phyloP scores from a whole-genome alignment of 2,888 invertebrate genomes.

The Andrena bicolor region DNA sequence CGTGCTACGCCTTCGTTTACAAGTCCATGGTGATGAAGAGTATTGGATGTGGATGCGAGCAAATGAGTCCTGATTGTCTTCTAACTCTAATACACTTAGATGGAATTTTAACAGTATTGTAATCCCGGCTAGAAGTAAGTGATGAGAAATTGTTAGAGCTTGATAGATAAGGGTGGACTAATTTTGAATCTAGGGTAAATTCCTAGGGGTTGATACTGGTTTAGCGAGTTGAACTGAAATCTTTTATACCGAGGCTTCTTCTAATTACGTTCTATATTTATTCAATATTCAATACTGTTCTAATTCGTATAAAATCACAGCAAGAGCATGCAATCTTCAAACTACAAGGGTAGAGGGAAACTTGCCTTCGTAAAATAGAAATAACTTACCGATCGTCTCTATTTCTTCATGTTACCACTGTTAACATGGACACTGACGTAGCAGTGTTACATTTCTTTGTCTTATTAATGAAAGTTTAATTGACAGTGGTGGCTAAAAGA shows the following conservation, averaged over 20 bases:
- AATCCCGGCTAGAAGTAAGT: too few relatives aligned
- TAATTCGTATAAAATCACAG: slow-evolving; percentile 4
- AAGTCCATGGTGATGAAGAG: too few relatives aligned
- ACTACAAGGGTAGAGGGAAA: slow-evolving; percentile 3
- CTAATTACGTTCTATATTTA: not conserved
- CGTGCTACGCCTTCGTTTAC: too few relatives aligned
- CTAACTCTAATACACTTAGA: too few relatives aligned
- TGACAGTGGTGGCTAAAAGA: not conserved
- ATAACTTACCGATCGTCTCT: slow-evolving; percentile 40
- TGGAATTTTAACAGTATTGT: too few relatives aligned
- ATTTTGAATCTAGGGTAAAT: too few relatives aligned
- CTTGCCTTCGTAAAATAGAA: slow-evolving; percentile 18
- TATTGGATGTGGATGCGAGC: too few relatives aligned
- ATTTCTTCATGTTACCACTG: slow-evolving; percentile 24
- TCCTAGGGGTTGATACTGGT: too few relatives aligned
- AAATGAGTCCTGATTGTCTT: too few relatives aligned
- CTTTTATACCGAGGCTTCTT: not conserved
- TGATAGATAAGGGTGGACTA: too few relatives aligned
- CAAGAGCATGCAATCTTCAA: slow-evolving; percentile 31
- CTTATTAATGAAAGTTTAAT: slow-evolving; percentile 16
- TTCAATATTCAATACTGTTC: not conserved
- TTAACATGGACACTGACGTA: slow-evolving; percentile 22
- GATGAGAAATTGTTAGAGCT: too few relatives aligned
- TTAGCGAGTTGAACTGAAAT: too few relatives aligned
- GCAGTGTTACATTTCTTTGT: slow-evolving; percentile 19